Conservation (phyloP, 2,113 vertebrate species). For the Chaetodon auriga region DNA sequence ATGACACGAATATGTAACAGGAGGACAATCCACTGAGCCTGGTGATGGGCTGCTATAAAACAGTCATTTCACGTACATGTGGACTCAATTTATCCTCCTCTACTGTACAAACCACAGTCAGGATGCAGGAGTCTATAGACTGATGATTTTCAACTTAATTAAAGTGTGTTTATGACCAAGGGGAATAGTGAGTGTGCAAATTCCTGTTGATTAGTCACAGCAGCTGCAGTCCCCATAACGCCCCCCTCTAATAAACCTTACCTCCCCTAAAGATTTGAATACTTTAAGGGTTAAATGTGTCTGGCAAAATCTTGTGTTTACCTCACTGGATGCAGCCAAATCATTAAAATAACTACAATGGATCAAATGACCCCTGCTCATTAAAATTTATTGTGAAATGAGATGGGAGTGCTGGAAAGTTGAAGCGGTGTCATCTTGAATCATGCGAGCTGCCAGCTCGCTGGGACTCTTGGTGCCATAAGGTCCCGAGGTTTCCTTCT, state of each 20-base stretch:
- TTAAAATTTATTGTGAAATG: slow-evolving; percentile 63
- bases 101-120: slow-evolving; percentile 36
- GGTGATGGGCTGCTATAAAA: slow-evolving; percentile 30
- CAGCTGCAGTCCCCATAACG: slow-evolving; percentile 46
- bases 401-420: slow-evolving; percentile 56
- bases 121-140: slow-evolving; percentile 44
- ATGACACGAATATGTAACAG: slow-evolving; percentile 35
- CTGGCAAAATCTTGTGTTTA: slow-evolving; percentile 57
- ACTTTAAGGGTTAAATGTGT: slow-evolving; percentile 49
- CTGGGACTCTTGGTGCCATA: slow-evolving; percentile 70
- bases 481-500: slow-evolving; percentile 66
- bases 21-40: slow-evolving; percentile 9
- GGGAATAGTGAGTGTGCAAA: slow-evolving; percentile 56
- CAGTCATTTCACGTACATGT: slow-evolving; percentile 70
- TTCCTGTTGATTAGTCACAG: slow-evolving; percentile 58
- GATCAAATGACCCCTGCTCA: slow-evolving; percentile 58
- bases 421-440: slow-evolving; percentile 66
- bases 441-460: slow-evolving; percentile 60
- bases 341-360: slow-evolving; percentile 52
- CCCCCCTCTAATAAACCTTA: slow-evolving; percentile 34
- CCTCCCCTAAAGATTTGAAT: slow-evolving; percentile 26
- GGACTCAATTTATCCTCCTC: slow-evolving; percentile 60
- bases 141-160: slow-evolving; percentile 64
- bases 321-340: slow-evolving; percentile 42
- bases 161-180: slow-evolving; percentile 65